phyloP scores from a whole-genome alignment of 2,113 vertebrate species.

The Haemorhous mexicanus region DNA sequence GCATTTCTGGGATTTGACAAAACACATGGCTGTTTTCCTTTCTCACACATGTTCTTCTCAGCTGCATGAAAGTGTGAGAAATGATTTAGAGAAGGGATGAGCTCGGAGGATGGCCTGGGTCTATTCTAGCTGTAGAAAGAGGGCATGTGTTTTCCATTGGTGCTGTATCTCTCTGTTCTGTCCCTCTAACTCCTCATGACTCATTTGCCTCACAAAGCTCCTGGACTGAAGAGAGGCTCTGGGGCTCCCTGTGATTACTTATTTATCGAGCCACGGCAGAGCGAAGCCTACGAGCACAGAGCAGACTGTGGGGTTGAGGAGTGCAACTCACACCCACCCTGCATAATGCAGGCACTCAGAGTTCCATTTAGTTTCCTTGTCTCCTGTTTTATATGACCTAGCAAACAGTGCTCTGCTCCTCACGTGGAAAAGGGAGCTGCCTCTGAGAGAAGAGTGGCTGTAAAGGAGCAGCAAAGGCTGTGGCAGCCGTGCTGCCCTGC shows the following conservation, averaged over 20 bases:
- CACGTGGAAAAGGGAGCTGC: not conserved
- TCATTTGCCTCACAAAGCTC: not conserved
- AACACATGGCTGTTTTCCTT: not conserved
- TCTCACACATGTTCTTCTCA: not conserved
- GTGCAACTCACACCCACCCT: not conserved
- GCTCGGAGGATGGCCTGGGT: not conserved
- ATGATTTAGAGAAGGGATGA: not conserved
- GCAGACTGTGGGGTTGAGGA: not conserved
- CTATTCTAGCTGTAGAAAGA: not conserved
- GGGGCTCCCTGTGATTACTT: not conserved
- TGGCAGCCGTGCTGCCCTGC: fast-evolving
- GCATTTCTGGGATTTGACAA: not conserved
- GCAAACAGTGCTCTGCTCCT: not conserved
- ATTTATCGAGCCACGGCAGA: not conserved
- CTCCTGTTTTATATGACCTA: not conserved
- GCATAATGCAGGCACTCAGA: not conserved
- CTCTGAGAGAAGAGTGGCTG: fast-evolving
- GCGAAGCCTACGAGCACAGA: not conserved
- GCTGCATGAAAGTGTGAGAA: not conserved
- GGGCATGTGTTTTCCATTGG: not conserved
- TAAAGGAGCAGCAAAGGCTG: not conserved
- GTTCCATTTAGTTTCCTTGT: not conserved
- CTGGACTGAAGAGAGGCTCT: not conserved
- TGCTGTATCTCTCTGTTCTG: not conserved
- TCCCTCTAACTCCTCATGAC: not conserved